Conservation (phyloP, 2,888 invertebrate genomes). For the Yponomeuta cagnagella region DNA sequence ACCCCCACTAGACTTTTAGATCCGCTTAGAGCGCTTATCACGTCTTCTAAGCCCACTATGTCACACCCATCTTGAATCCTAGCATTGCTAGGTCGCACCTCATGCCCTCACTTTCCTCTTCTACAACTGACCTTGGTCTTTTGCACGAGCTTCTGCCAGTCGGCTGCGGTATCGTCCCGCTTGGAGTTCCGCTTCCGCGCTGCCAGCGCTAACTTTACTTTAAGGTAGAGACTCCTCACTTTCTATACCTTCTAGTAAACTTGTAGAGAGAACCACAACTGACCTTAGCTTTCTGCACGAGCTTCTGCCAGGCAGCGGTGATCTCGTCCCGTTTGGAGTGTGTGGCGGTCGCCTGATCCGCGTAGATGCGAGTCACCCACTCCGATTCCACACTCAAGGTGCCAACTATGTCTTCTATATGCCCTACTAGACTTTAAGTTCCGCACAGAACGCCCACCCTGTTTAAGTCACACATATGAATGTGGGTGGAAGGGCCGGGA, state of each 20-base stretch:
- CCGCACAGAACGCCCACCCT: conserved; percentile 92
- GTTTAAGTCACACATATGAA: conserved; percentile 14
- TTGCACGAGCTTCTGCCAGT: conserved; percentile 94
- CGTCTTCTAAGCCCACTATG: too few relatives aligned
- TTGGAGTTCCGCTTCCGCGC: conserved; percentile 75
- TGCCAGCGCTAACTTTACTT: too few relatives aligned
- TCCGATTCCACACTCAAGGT: conserved; percentile 94
- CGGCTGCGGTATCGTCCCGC: conserved; percentile 92
- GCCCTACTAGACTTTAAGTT: conserved; percentile 84
- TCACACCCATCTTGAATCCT: too few relatives aligned
- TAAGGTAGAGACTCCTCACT: too few relatives aligned
- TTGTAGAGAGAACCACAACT: too few relatives aligned
- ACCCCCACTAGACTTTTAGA: too few relatives aligned
- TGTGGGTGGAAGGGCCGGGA: too few relatives aligned
- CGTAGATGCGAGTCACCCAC: conserved; percentile 93
- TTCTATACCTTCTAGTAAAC: too few relatives aligned
- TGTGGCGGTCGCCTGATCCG: conserved; percentile 94
- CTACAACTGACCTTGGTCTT: conserved; percentile 81
- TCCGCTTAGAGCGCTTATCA: too few relatives aligned
- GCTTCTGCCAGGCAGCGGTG: conserved; percentile 92
- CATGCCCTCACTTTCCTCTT: too few relatives aligned
- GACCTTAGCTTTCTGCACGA: conserved; percentile 92
- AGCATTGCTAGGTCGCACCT: too few relatives aligned
- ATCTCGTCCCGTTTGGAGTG: conserved; percentile 86
- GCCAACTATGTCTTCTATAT: conserved; percentile 95